These are phyloP conservation scores for Sylvietta virens DNA, from an alignment of 2,113 vertebrate genomes.

Conservation along the genomic window DNA sequence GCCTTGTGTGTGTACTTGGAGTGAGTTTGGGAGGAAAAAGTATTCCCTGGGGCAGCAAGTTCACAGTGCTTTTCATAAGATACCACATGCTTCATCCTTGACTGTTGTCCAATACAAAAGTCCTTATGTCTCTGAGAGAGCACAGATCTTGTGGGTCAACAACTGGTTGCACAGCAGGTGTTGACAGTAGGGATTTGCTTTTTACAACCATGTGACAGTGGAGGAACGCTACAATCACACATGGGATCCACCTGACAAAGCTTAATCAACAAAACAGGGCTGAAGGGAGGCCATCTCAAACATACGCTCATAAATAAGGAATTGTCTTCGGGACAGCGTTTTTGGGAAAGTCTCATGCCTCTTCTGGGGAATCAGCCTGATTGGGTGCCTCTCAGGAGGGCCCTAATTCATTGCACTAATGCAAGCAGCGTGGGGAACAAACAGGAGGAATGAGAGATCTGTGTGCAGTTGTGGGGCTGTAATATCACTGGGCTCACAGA, in stretches of 20 bases:
- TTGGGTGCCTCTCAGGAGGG: not conserved
- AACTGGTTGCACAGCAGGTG: not conserved
- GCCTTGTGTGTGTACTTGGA: not conserved
- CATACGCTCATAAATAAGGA: not conserved
- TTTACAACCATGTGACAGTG: not conserved
- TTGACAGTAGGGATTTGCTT: not conserved
- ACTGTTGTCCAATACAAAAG: not conserved
- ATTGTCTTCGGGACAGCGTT: not conserved
- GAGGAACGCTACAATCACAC: not conserved
- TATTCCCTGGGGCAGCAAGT: not conserved
- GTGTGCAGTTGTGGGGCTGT: not conserved
- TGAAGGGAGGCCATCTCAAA: not conserved
- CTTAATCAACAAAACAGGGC: not conserved
- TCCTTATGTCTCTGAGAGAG: not conserved
- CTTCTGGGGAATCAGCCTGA: not conserved
- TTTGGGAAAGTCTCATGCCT: not conserved
- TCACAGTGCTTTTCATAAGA: not conserved
- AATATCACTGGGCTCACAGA: not conserved
- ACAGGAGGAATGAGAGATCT: not conserved
- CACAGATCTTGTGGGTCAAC: not conserved
- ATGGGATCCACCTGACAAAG: not conserved
- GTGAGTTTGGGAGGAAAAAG: not conserved
- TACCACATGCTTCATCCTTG: not conserved
- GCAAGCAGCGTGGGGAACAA: not conserved
- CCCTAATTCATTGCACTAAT: not conserved